Conservation (phyloP, 1,140 invertebrate genomes). For the Macrosteles quadrilineatus region DNA sequence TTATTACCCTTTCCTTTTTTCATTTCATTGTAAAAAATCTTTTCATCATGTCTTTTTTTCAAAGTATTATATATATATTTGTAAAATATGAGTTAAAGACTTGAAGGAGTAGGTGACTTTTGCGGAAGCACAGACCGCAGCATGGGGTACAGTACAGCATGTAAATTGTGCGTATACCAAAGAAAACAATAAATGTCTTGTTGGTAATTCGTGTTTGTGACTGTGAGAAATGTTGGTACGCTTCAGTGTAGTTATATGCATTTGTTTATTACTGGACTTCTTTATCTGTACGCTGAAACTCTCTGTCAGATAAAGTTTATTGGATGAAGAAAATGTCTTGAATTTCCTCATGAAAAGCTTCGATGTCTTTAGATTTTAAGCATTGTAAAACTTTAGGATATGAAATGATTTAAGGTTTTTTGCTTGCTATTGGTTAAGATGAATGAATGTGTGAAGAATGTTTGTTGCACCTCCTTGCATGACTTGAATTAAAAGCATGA, state of each 20-base stretch:
- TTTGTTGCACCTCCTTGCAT: slow-evolving; percentile 24
- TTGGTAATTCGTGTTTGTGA: slow-evolving; percentile 27
- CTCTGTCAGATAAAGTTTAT: not conserved
- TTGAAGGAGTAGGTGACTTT: slow-evolving; percentile 38
- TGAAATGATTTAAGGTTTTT: not conserved
- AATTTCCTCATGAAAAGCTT: not conserved
- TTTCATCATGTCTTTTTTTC: not conserved
- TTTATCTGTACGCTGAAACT: not conserved
- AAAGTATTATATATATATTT: not conserved
- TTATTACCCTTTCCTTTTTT: not conserved
- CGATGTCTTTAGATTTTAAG: slow-evolving; percentile 22
- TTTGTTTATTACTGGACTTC: slow-evolving; percentile 2
- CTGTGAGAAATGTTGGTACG: not conserved
- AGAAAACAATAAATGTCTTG: slow-evolving; percentile 17
- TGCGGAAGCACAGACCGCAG: slow-evolving; percentile 43
- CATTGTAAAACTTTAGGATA: not conserved
- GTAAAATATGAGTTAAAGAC: slow-evolving; percentile 30
- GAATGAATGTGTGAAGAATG: not conserved
- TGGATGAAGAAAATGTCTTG: not conserved
- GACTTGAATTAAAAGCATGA: not conserved
- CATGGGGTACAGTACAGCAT: slow-evolving; percentile 36
- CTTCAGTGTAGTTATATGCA: slow-evolving; percentile 12
- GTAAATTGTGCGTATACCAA: slow-evolving; percentile 26
- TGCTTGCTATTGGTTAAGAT: slow-evolving; percentile 1
- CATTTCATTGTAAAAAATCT: slow-evolving; percentile 26